Conservation (phyloP, 2,797 vertebrate genomes). For the Lagothrix lagotricha region DNA sequence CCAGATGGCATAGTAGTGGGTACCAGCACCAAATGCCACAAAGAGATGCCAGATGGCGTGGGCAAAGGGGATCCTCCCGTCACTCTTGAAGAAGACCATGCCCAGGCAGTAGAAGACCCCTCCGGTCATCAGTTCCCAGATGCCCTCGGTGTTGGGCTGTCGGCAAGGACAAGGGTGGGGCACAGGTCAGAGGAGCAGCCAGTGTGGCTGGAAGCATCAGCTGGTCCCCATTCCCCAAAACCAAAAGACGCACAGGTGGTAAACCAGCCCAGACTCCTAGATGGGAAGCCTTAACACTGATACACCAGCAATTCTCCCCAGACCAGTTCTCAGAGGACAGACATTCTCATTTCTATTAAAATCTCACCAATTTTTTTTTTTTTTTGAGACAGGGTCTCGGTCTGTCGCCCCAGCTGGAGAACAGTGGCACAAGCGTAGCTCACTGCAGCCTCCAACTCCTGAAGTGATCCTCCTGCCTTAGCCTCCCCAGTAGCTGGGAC, state of each 20-base stretch:
- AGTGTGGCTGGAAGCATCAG: neutral
- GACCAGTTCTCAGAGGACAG: neutral
- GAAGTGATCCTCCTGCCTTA: neutral
- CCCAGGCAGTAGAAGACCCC: conserved; percentile 95
- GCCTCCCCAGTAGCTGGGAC: neutral
- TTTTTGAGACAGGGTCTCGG: neutral
- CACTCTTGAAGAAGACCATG: conserved; percentile 97
- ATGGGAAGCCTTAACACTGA: accelerated
- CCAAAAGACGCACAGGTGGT: accelerated
- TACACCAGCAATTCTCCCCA: neutral
- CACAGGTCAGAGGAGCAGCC: conserved; percentile 19
- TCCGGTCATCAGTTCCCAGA: conserved; percentile 92
- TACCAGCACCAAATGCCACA: conserved; percentile 93
- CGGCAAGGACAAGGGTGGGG: neutral
- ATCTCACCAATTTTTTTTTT: neutral
- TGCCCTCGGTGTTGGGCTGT: conserved; percentile 93
- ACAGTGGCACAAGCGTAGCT: neutral
- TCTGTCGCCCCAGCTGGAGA: neutral
- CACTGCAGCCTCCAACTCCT: neutral
- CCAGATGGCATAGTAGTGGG: conserved; percentile 98
- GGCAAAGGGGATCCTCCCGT: conserved; percentile 95
- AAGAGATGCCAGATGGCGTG: conserved; percentile 99
- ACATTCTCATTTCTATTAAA: neutral
- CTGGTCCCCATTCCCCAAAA: neutral
- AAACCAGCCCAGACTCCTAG: neutral